Evolutionary conservation across 2,888 invertebrate genomes (phyloP), one percentile per base, ranked within the genome.

Genomic region (Drosophila leonis): DNA sequence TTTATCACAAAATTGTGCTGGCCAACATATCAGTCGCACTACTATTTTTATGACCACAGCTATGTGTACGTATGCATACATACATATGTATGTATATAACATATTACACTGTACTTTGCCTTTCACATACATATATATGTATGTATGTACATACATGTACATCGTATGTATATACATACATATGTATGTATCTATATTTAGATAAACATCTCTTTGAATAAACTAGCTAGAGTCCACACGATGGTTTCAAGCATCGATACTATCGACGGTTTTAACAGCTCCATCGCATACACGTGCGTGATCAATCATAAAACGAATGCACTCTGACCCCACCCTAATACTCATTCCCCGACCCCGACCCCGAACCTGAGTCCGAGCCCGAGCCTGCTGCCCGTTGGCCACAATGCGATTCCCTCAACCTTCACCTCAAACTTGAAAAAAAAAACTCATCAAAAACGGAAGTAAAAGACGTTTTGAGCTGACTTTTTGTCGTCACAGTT

Each of bases 391-490:
- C 20, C 44, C 20, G 48, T 18, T 52, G 52, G 29, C 37, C 29
- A 18, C 20, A 48, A 73, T 44, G 67, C 67, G 57, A 46, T 57
- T 57, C 68, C 54, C 80, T 72, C 78, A 80, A 80, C 73, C 83
- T 88, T 82, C 62, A 82, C 83, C 88, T 88, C 86, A 72, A 85
- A 80, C 88, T 84, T 78, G 72, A 70, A 33, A 46, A 29, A 48
- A 48, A 76, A 63, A 65, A 78, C 63, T 73, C 67, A 64, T 67
- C 64, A 63, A 56, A 52, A 85, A 67, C 86, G 88, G 83, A 83
- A 83, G 86, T 85, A 56, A 54, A 73, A 82, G 88, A 87, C 79
- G 78, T 54, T 80, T 46, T 60, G 65, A 63, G 60, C 59, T 56
- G 59, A 55, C 20, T 64, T 55, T 66, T 62, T 55, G 67, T 55